These are phyloP conservation scores for Microdon myrmicae DNA, from an alignment of 2,888 invertebrate species.

Conservation along the genomic window DNA sequence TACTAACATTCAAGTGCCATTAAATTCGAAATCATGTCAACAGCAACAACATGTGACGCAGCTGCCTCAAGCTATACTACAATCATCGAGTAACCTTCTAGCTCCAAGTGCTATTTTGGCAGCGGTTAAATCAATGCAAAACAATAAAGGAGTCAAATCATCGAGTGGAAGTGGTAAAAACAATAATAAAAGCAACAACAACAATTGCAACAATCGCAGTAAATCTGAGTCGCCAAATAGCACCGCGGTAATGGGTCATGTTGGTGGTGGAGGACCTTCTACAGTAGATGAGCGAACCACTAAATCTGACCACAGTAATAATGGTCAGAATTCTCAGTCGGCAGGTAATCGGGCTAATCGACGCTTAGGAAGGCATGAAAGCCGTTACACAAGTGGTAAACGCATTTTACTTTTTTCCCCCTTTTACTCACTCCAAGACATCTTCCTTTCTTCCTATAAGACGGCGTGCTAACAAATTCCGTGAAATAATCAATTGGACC, in stretches of 20 bases:
- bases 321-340: slow-evolving; percentile 47
- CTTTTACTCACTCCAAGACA: neutral
- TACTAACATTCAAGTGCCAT: slow-evolving; percentile 44
- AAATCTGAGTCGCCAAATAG: slow-evolving; percentile 43
- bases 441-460: neutral
- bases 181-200: slow-evolving; percentile 17
- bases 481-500: no score
- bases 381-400: slow-evolving; percentile 60
- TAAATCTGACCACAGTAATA: slow-evolving; percentile 48
- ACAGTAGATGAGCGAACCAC: slow-evolving; percentile 42
- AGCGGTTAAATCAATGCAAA: slow-evolving; percentile 53
- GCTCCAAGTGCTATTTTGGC: slow-evolving; percentile 55
- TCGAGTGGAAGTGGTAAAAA: slow-evolving; percentile 21
- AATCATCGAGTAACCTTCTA: slow-evolving; percentile 42
- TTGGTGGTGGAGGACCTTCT: slow-evolving; percentile 2
- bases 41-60: slow-evolving; percentile 16
- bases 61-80: slow-evolving; percentile 26
- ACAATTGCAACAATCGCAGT: slow-evolving; percentile 27
- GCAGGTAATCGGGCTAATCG: slow-evolving; percentile 54
- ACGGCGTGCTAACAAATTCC: no score
- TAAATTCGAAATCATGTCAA: slow-evolving; percentile 29
- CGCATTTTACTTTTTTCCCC: slow-evolving; percentile 45
- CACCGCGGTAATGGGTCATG: slow-evolving; percentile 1
- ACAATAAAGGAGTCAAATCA: slow-evolving; percentile 16
- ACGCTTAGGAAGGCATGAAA: slow-evolving; percentile 57